phyloP scores from a whole-genome alignment of 2,797 vertebrate genomes.

The Pseudomugil tenellus region DNA sequence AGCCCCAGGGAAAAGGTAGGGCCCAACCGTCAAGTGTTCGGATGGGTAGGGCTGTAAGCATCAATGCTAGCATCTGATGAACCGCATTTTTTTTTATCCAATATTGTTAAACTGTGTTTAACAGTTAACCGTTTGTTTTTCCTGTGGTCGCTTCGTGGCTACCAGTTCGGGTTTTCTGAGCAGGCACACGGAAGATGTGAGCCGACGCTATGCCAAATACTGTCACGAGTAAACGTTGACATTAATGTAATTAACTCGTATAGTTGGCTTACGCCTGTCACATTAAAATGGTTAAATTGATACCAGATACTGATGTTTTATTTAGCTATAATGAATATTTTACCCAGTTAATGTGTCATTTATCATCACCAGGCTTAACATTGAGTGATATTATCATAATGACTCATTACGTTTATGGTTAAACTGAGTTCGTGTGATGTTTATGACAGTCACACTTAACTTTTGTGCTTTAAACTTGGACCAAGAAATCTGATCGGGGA shows the following conservation, averaged over 20 bases:
- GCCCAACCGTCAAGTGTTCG: slow-evolving; percentile 56
- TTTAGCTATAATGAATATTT: background rate
- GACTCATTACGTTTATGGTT: background rate
- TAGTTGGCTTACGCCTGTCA: background rate
- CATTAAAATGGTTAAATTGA: background rate
- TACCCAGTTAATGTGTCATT: background rate
- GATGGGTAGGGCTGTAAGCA: background rate
- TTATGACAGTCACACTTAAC: background rate
- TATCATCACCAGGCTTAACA: background rate
- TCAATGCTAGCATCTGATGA: too few relatives aligned
- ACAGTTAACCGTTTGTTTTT: background rate
- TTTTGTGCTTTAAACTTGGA: slow-evolving; percentile 1
- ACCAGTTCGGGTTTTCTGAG: background rate
- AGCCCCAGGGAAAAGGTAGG: slow-evolving; percentile 80
- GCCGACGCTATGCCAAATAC: background rate
- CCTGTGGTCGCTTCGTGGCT: background rate
- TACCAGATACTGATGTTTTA: background rate
- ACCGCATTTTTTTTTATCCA: slow-evolving; percentile 1
- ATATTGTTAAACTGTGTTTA: fast-evolving
- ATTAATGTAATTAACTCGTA: background rate
- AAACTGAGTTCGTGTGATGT: background rate
- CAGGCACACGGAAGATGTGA: background rate
- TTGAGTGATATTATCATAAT: background rate
- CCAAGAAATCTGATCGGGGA: slow-evolving; percentile 46
- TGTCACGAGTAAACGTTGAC: background rate